Evolutionary conservation across 2,113 vertebrate species (phyloP).

Genomic region (Vimba vimba): DNA sequence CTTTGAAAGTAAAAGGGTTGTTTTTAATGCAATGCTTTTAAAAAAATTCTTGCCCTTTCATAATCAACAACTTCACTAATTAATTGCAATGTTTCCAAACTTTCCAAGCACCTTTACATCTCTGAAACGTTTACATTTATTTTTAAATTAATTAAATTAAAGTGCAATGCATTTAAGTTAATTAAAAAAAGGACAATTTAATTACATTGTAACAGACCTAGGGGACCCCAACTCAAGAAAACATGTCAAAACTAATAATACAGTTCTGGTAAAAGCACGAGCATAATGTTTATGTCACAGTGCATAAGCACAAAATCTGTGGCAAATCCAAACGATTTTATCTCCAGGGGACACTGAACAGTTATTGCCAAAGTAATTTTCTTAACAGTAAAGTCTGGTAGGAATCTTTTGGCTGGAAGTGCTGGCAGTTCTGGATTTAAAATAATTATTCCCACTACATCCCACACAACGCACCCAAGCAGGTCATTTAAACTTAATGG

Average conservation of each 20-base stretch:
- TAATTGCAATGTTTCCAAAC: not conserved
- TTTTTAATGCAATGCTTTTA: not conserved
- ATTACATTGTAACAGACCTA: not conserved
- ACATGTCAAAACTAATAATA: not conserved
- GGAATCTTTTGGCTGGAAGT: conserved; percentile 16
- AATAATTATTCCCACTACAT: conserved; percentile 38
- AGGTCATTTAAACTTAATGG: not conserved
- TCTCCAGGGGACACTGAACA: not conserved
- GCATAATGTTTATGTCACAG: conserved; percentile 2
- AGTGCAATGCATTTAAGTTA: not conserved
- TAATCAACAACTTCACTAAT: not conserved
- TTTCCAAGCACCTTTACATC: not conserved
- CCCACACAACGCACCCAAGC: conserved; percentile 37
- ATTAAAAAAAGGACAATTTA: not conserved
- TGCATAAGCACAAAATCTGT: not conserved
- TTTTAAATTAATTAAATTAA: not conserved
- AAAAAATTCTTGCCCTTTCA: not conserved
- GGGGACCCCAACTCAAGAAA: too few species aligned
- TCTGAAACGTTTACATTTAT: not conserved
- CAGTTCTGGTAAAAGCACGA: not conserved
- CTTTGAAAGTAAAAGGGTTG: not conserved
- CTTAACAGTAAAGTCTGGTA: conserved; percentile 26
- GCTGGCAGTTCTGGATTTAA: conserved; percentile 23
- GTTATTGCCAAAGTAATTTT: not conserved
- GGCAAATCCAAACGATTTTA: conserved; percentile 14